Percentiles rank a stretch among this genome's conserved stretches.
phyloP scores from a whole-genome alignment of 1,140 invertebrate genomes.

The Catajapyx aquilonaris region DNA sequence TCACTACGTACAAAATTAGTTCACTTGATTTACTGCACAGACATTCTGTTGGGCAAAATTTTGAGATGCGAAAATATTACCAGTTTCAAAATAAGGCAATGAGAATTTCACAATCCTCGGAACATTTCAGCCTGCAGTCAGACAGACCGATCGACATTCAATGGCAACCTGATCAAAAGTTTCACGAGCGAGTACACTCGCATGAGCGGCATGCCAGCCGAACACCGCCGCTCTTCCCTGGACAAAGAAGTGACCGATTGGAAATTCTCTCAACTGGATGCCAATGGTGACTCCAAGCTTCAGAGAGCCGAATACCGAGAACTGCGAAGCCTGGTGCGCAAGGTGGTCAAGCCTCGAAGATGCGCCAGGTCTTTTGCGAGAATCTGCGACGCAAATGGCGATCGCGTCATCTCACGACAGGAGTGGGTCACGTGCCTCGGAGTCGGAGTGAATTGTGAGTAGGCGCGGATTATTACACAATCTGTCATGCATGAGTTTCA shows the following conservation, averaged over 20 bases:
- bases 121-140: constrained; percentile 38
- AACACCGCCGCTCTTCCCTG: not conserved
- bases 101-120: too few species aligned
- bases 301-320: constrained; percentile 59
- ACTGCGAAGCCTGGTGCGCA: constrained; percentile 54
- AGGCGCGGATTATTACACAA: too few species aligned
- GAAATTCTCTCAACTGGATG: constrained; percentile 69
- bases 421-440: constrained; percentile 70
- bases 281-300: constrained; percentile 46
- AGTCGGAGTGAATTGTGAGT: constrained; percentile 34
- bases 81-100: too few species aligned
- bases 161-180: constrained; percentile 54
- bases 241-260: constrained; percentile 39
- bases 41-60: too few species aligned
- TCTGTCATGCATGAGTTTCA: not conserved
- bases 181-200: constrained; percentile 51
- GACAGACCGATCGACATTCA: constrained; percentile 52
- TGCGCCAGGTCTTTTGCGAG: constrained; percentile 73
- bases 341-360: constrained; percentile 63
- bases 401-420: constrained; percentile 42
- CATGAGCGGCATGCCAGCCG: not conserved
- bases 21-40: too few species aligned
- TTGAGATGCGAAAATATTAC: too few species aligned
- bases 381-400: constrained; percentile 58
- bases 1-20: too few species aligned